These are phyloP conservation scores for Caenorhabditis plicata DNA, from an alignment of 2,888 invertebrate species.

Conservation along the genomic window DNA sequence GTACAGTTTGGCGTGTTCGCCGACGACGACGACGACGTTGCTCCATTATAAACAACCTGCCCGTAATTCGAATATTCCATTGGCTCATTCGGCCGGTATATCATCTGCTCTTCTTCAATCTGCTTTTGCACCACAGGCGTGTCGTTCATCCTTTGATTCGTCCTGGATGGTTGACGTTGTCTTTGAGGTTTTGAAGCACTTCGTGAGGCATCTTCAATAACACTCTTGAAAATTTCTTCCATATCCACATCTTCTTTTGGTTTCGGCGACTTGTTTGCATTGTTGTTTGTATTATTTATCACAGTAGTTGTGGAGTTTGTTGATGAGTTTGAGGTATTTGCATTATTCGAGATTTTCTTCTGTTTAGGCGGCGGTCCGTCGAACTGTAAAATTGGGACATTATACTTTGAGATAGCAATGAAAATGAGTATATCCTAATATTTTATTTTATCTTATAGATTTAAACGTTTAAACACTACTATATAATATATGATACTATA, in stretches of 20 bases:
- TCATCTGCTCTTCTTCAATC: neutral
- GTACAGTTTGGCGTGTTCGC: too few species aligned
- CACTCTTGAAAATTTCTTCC: slow-evolving; percentile 63
- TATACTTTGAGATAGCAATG: too few species aligned
- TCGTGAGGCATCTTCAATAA: slow-evolving; percentile 48
- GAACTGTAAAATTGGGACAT: too few species aligned
- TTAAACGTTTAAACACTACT: too few species aligned
- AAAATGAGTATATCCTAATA: too few species aligned
- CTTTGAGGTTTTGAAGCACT: neutral
- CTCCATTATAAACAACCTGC: too few species aligned
- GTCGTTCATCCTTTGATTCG: neutral
- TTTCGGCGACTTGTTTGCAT: neutral
- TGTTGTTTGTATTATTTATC: neutral
- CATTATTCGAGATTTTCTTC: neutral
- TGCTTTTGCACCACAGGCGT: neutral
- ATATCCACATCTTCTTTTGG: slow-evolving; percentile 48
- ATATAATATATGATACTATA: too few species aligned
- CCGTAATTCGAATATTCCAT: neutral
- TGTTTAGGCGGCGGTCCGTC: too few species aligned
- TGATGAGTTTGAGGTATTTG: neutral
- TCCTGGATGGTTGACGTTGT: neutral
- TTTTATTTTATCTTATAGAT: too few species aligned
- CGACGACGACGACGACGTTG: too few species aligned
- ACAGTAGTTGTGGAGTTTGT: neutral
- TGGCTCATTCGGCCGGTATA: neutral